phyloP scores from a whole-genome alignment of 2,797 vertebrate genomes.

The Craterocephalus amniculus region DNA sequence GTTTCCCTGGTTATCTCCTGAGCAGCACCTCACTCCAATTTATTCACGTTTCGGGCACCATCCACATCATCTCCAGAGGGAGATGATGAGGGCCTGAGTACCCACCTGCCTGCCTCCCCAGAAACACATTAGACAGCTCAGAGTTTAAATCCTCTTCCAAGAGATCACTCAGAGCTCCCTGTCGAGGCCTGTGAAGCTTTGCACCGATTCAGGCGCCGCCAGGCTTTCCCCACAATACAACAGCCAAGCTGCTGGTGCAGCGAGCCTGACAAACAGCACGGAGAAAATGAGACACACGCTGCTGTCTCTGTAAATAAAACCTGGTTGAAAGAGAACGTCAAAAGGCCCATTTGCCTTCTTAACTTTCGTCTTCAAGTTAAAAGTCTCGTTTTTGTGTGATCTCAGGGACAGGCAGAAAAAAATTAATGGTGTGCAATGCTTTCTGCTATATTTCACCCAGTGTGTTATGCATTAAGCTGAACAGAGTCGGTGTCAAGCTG shows the following conservation, averaged over 20 bases:
- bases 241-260: conserved; percentile 25
- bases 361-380: conserved; percentile 38
- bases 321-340: conserved; percentile 33
- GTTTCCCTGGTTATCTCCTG: conserved; percentile 72
- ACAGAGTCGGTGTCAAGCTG: conserved; percentile 49
- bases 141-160: conserved; percentile 73
- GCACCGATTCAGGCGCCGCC: conserved; percentile 38
- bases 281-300: conserved; percentile 36
- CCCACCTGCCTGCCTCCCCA: conserved; percentile 64
- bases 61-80: conserved; percentile 56
- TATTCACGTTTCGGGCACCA: conserved; percentile 73
- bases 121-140: conserved; percentile 73
- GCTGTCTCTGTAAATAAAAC: conserved; percentile 51
- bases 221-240: conserved; percentile 49
- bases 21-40: conserved; percentile 65
- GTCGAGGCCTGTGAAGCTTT: conserved; percentile 57
- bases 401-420: neutral
- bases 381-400: conserved; percentile 15
- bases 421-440: conserved; percentile 9
- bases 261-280: conserved; percentile 23
- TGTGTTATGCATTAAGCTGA: conserved; percentile 21
- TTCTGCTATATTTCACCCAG: conserved; percentile 25
- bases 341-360: conserved; percentile 36
- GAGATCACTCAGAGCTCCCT: conserved; percentile 70
- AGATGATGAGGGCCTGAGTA: conserved; percentile 49